Conservation (phyloP, 2,888 invertebrate species). For the Omphaloscelis lunosa region DNA sequence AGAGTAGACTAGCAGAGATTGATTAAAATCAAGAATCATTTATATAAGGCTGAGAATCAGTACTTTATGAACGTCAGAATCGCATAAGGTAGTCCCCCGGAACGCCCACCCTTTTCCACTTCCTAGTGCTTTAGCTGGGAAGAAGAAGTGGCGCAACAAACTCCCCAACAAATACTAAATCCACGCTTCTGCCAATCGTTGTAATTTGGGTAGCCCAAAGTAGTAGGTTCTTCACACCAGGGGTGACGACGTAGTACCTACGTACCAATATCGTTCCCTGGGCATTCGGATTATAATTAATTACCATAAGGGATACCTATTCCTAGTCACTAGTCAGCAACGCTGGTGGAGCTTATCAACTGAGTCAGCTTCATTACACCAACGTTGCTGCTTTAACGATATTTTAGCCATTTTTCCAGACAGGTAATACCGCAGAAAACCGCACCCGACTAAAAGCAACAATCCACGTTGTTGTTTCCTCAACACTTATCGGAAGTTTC, state of each 20-base stretch:
- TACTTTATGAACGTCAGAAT: neutral
- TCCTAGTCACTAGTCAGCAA: neutral
- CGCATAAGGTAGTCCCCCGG: neutral
- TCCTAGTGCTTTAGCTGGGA: neutral
- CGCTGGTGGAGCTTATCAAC: neutral
- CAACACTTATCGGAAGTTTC: slow-evolving; percentile 45
- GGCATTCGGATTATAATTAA: neutral
- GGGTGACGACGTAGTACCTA: neutral
- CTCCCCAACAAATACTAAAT: neutral
- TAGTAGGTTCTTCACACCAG: neutral
- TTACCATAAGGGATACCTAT: neutral
- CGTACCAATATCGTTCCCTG: neutral
- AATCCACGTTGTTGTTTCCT: slow-evolving; percentile 29
- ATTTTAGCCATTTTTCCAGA: neutral
- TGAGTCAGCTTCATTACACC: too few species aligned
- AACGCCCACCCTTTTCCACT: neutral
- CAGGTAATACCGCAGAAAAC: slow-evolving; percentile 6
- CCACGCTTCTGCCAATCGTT: too few species aligned
- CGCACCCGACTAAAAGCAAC: slow-evolving; percentile 11
- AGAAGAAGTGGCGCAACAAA: neutral
- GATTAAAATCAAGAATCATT: neutral
- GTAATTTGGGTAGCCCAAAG: neutral
- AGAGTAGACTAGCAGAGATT: neutral
- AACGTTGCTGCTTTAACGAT: too few species aligned
- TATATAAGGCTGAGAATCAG: neutral